Percentiles rank a stretch among this genome's conserved stretches.
phyloP scores from a whole-genome alignment of 2,113 vertebrate genomes.

The zebrafish (Danio rerio) region GRCz12tu NC_133176.1:10622501-10623000 shows the following conservation, averaged over 20 bases:
- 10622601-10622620: conserved; percentile 87
- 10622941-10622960: too few relatives aligned
- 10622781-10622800: conserved; percentile 75
- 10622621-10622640: conserved; percentile 86
- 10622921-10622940: too few relatives aligned
- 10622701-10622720: neutral
- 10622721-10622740: neutral
- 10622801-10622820: conserved; percentile 85
- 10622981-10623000: too few relatives aligned
- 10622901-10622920: too few relatives aligned
- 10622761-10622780: conserved; percentile 63
- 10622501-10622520: conserved; percentile 75
- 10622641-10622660: conserved; percentile 74
- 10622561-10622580: conserved; percentile 75
- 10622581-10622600: conserved; percentile 87
- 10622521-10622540: conserved; percentile 58
- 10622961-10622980: too few relatives aligned
- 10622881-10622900: too few relatives aligned
- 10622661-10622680: conserved; percentile 59
- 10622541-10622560: conserved; percentile 40
- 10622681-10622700: neutral
- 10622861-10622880: too few relatives aligned
- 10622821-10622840: conserved; percentile 86
- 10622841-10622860: conserved; percentile 78
- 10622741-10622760: neutral